Percentiles rank a stretch among this genome's conserved stretches.
These are phyloP conservation scores for Pyrocoelia pectoralis DNA, from an alignment of 2,888 invertebrate species.

Conservation along the genomic window DNA sequence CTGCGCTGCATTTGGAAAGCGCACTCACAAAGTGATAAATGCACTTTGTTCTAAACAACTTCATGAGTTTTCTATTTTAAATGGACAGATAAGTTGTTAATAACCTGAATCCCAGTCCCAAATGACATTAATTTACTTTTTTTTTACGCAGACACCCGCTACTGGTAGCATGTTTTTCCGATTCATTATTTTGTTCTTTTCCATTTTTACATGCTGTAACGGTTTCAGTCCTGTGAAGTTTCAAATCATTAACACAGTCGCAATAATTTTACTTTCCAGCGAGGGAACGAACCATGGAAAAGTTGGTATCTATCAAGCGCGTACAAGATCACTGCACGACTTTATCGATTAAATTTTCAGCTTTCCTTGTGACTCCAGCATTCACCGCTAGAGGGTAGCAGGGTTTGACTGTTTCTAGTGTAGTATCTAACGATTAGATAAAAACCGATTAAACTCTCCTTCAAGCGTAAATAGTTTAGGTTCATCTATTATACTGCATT, in stretches of 20 bases:
- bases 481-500: too few species aligned
- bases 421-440: not conserved
- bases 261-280: slow-evolving; percentile 13
- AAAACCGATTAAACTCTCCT: not conserved
- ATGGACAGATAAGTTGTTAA: too few species aligned
- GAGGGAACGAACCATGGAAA: slow-evolving; percentile 27
- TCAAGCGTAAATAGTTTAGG: not conserved
- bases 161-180: too few species aligned
- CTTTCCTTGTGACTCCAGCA: slow-evolving; percentile 27
- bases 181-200: too few species aligned
- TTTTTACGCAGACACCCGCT: too few species aligned
- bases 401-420: slow-evolving; percentile 2
- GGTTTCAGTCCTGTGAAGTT: too few species aligned
- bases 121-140: too few species aligned
- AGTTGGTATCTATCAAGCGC: slow-evolving; percentile 17
- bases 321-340: slow-evolving; percentile 36
- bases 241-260: too few species aligned
- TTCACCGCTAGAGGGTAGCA: slow-evolving; percentile 38
- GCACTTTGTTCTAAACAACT: slow-evolving; percentile 4
- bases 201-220: too few species aligned
- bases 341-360: slow-evolving; percentile 41
- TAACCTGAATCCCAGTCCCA: too few species aligned
- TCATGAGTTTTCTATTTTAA: too few species aligned
- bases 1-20: slow-evolving; percentile 53
- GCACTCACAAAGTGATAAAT: slow-evolving; percentile 20